These are phyloP conservation scores for Poeciliopsis infans DNA, from an alignment of 2,797 vertebrate species.

Conservation along the genomic window DNA sequence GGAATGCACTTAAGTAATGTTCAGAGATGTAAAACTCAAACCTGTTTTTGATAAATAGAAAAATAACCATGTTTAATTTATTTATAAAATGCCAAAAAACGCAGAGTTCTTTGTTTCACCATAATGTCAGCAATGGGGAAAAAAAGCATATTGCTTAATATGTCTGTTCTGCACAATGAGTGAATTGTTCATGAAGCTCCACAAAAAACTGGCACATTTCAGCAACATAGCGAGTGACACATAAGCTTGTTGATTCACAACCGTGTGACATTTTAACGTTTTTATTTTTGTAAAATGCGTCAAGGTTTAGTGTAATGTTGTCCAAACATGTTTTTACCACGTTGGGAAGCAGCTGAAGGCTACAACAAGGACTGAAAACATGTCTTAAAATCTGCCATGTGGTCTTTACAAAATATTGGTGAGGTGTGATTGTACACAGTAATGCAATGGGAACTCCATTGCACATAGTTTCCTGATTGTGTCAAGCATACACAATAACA, in stretches of 20 bases:
- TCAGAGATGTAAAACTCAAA: constrained; percentile 35
- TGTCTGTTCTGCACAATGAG: neutral
- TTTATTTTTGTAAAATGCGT: constrained; percentile 33
- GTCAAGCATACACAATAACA: neutral
- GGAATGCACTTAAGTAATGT: constrained; percentile 54
- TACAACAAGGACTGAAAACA: neutral
- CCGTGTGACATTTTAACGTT: constrained; percentile 6
- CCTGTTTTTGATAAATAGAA: constrained; percentile 22
- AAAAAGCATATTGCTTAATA: neutral
- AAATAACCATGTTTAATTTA: constrained; percentile 12
- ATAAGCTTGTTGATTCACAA: neutral
- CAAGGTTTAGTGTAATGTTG: constrained; percentile 61
- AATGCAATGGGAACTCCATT: neutral
- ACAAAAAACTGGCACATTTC: neutral
- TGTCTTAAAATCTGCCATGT: neutral
- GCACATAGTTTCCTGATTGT: neutral
- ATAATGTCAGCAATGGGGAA: neutral
- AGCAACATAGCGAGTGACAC: neutral
- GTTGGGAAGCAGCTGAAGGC: constrained; percentile 27
- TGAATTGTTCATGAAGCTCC: neutral
- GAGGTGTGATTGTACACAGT: neutral
- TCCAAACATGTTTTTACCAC: constrained; percentile 65
- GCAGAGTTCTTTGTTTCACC: neutral
- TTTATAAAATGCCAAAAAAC: constrained; percentile 5
- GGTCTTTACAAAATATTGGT: neutral